Evolutionary conservation across 1,140 invertebrate species (phyloP).

Genomic region (Drosophila seguyi): DNA sequence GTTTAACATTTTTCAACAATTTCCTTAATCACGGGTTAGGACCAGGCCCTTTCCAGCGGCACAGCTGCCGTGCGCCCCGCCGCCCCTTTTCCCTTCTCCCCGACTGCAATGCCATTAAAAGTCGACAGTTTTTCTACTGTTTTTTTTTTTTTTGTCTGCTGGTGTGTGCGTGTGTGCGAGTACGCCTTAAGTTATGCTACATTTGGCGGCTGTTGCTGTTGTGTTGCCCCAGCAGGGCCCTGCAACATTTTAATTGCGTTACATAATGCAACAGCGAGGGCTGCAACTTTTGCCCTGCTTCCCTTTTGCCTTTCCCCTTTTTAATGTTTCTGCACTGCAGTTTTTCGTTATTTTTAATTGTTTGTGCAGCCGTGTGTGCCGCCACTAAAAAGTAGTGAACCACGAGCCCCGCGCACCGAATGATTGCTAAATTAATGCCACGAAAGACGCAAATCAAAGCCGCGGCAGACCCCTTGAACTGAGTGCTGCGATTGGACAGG

Average conservation of each 20-base stretch:
- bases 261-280: constrained; percentile 66
- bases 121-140: constrained; percentile 68
- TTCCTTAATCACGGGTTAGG: constrained; percentile 80
- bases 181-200: constrained; percentile 60
- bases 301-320: background rate
- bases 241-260: constrained; percentile 79
- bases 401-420: background rate
- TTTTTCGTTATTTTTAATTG: constrained; percentile 79
- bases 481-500: constrained; percentile 19
- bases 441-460: constrained; percentile 9
- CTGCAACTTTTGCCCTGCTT: constrained; percentile 11
- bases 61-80: constrained; percentile 34
- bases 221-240: constrained; percentile 36
- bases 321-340: constrained; percentile 47
- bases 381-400: constrained; percentile 15
- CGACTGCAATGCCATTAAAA: constrained; percentile 63
- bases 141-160: constrained; percentile 18
- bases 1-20: constrained; percentile 82
- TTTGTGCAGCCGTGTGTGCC: constrained; percentile 49
- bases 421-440: constrained; percentile 37
- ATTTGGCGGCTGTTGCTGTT: constrained; percentile 41
- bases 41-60: constrained; percentile 13
- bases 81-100: constrained; percentile 16
- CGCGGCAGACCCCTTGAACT: background rate
- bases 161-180: constrained; percentile 25